These are phyloP conservation scores for Zaprionus camerounensis DNA, from an alignment of 1,140 invertebrate genomes.

Conservation along the genomic window DNA sequence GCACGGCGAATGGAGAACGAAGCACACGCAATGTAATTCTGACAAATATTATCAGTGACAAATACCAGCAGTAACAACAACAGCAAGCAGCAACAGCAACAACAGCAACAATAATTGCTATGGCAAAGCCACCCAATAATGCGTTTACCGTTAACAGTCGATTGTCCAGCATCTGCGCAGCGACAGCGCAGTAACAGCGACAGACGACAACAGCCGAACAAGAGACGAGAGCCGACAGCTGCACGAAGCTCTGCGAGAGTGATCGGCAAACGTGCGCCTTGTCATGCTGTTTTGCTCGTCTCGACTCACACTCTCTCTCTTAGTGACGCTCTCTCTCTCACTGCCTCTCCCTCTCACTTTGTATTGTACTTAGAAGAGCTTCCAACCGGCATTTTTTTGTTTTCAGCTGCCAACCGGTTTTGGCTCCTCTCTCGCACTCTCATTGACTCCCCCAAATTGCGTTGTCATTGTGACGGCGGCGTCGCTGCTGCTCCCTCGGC, in stretches of 20 bases:
- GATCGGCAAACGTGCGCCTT: conserved; percentile 37
- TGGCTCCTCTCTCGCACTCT: conserved; percentile 31
- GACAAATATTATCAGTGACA: conserved; percentile 47
- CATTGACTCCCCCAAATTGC: conserved; percentile 73
- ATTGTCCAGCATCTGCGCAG: conserved; percentile 42
- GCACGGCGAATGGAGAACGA: conserved; percentile 13
- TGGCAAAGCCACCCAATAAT: conserved; percentile 51
- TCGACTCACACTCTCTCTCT: conserved; percentile 9
- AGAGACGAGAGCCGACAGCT: conserved; percentile 38
- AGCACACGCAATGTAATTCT: conserved; percentile 48
- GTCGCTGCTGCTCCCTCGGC: conserved; percentile 13
- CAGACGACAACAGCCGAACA: conserved; percentile 12
- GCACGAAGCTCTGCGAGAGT: conserved; percentile 21
- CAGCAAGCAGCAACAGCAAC: background rate
- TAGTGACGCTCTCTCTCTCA: background rate
- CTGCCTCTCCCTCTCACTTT: background rate
- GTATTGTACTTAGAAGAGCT: conserved; percentile 45
- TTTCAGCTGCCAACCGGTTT: conserved; percentile 79
- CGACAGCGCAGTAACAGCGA: conserved; percentile 18
- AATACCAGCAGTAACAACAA: conserved; percentile 11
- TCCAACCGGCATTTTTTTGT: conserved; percentile 72
- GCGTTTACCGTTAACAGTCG: conserved; percentile 56
- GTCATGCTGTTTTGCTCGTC: conserved; percentile 16
- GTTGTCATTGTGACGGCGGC: conserved; percentile 47
- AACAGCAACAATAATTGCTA: conserved; percentile 31